phyloP scores from a whole-genome alignment of 2,797 vertebrate species.

The Acanthurus lineatus region DNA sequence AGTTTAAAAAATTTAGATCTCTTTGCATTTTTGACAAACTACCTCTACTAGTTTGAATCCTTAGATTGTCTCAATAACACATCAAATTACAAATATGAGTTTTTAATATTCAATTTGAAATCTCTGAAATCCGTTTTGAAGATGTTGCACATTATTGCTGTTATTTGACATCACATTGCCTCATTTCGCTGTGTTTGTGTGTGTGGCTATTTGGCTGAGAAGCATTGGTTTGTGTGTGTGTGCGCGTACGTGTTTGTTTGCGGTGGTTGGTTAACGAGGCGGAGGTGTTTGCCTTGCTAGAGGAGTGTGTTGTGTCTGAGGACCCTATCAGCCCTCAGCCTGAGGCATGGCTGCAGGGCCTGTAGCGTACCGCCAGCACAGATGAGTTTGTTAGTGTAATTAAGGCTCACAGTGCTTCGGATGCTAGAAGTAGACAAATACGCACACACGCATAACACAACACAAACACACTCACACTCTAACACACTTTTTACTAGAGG shows the following conservation, averaged over 20 bases:
- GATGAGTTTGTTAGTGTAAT: constrained; percentile 88
- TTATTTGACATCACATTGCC: constrained; percentile 80
- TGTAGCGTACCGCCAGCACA: constrained; percentile 79
- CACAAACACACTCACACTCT: constrained; percentile 44
- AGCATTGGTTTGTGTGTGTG: constrained; percentile 41
- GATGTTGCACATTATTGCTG: constrained; percentile 78
- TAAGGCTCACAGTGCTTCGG: constrained; percentile 80
- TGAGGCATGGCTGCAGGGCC: constrained; percentile 84
- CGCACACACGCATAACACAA: constrained; percentile 60
- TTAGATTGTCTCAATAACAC: constrained; percentile 19
- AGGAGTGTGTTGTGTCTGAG: constrained; percentile 84
- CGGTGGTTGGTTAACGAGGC: constrained; percentile 80
- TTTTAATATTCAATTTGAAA: constrained; percentile 37
- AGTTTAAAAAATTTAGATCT: no score
- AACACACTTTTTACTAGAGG: constrained; percentile 68
- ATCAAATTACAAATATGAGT: constrained; percentile 41
- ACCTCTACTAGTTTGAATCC: neutral
- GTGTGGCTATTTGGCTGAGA: constrained; percentile 62
- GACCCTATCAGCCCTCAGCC: constrained; percentile 85
- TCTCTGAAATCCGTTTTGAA: constrained; percentile 69
- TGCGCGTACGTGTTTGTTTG: constrained; percentile 71
- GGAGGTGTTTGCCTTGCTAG: constrained; percentile 79
- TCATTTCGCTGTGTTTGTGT: constrained; percentile 67
- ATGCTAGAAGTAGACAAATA: constrained; percentile 67
- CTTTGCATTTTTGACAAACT: no score